Evolutionary conservation across 1,140 invertebrate species (phyloP), one percentile per base, ranked within the genome.

Genomic region (Lordiphosa stackelbergi): DNA sequence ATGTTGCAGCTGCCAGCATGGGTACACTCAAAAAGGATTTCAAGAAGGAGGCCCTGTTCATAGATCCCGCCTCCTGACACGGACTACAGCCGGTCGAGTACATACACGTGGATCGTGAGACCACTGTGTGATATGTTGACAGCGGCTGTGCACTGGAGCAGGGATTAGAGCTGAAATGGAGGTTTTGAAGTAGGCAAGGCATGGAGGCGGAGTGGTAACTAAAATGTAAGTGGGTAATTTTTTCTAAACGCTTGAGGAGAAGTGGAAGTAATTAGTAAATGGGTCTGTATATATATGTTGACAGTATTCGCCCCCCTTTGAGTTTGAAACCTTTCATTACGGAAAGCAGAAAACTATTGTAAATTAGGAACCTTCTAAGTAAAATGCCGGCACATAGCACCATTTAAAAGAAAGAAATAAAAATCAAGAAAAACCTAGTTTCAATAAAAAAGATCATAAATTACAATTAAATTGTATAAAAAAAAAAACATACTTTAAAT

Each of bases 31-130:
- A 85, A 63, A 86, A 86, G 69, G 86, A 86, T 35, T 85, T 89
- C 46, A 86, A 88, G 57, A 89, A 90, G 35, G 90, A 92, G 75
- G 90, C 91, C 46, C 88, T 91, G 54, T 89, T 91, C 68, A 89
- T 91, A 66, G 91, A 90, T 73, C 89, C 90, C 10, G 89, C 88
- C 85, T 95, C 94, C 92, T 95, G 94, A 92, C 94, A 94, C 73
- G 93, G 92, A 86, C 92, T 93, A 88, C 93, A 94, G 88, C 94
- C 93, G 90, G 94, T 96, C 90, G 94, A 96, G 87, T 95, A 94
- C 86, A 95, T 95, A 83, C 93, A 95, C 89, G 93, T 95, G 87
- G 94, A 96, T 90, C 92, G 94, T 85, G 94, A 95, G 89, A 95
- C 94, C 73, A 95, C 94, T 63, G 94, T 95, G 90, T 95, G 91